These are phyloP conservation scores for Salvelinus alpinus DNA, from an alignment of 2,113 vertebrate genomes.

Conservation along the genomic window DNA sequence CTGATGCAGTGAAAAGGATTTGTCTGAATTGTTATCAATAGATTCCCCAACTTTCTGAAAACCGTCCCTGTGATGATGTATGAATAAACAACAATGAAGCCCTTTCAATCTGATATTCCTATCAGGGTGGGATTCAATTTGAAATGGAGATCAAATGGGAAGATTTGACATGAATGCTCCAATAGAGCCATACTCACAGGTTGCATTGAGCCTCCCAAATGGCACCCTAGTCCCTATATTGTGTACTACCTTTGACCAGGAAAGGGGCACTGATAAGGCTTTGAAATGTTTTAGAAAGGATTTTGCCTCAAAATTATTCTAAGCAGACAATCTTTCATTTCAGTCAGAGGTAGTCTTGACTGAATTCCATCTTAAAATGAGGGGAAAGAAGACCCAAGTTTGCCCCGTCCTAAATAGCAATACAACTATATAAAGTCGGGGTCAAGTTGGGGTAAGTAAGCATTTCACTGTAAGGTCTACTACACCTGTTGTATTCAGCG, in stretches of 20 bases:
- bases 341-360: neutral
- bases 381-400: neutral
- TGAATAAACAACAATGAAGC: neutral
- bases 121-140: neutral
- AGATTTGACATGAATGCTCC: neutral
- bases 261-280: neutral
- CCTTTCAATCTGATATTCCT: neutral
- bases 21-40: too few species aligned
- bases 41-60: neutral
- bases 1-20: too few species aligned
- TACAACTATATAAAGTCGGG: neutral
- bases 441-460: neutral
- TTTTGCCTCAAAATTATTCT: too few species aligned
- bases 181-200: neutral
- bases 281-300: too few species aligned
- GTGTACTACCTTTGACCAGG: too few species aligned
- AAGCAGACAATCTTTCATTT: neutral
- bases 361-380: neutral
- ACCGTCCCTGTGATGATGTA: neutral
- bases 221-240: too few species aligned
- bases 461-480: too few species aligned
- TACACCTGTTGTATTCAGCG: too few species aligned
- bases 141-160: neutral
- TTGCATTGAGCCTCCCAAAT: too few species aligned
- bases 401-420: neutral